Base-by-base conservation (phyloP, 2,888 invertebrate species). In the Julus scanicus region DNA sequence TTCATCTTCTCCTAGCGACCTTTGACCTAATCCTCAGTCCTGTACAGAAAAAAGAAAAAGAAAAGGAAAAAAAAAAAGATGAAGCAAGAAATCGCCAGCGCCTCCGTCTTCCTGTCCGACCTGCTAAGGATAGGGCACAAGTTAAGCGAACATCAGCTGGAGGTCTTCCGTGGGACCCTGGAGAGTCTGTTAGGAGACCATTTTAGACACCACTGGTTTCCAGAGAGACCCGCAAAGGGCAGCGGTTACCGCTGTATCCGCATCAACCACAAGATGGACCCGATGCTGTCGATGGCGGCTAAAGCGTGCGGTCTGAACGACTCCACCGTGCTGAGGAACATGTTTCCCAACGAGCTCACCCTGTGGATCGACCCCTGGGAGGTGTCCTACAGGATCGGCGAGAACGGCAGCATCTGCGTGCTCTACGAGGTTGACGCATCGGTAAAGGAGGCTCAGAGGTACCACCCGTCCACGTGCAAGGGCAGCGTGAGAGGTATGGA, bases 321-420 rank as follows among this genome's bases (percentile, higher is more conserved):
- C 89, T 89, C 89, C 8, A 93, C 94, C 89, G 92, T 94, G 90
- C 92, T 95, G 89, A 93, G 94, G 90, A 92, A 91, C 86, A 90
- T 94, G 88, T 94, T 95, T 89, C 95, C 95, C 44, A 93, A 94
- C 90, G 95, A 96, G 92, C 93, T 96, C 20, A 95, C 95, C 49
- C 94, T 96, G 92, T 96, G 96, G 96, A 95, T 96, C 89, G 96
- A 96, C 91, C 96, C 95, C 2, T 93, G 93, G 90, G 95, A 95
- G 92, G 96, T 96, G 11, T 94, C 94, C 15, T 95, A 94, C 92
- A 92, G 95, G 90, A 94, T 95, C 90, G 94, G 94, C 40, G 94
- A 95, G 91, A 94, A 94, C 90, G 94, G 94, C 40, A 94, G 94
- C 90, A 94, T 94, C 90, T 94, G 94, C 89, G 93, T 94, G 0